Evolutionary conservation across 2,888 invertebrate genomes (phyloP).

Genomic region (Drosophila ustulata): DNA sequence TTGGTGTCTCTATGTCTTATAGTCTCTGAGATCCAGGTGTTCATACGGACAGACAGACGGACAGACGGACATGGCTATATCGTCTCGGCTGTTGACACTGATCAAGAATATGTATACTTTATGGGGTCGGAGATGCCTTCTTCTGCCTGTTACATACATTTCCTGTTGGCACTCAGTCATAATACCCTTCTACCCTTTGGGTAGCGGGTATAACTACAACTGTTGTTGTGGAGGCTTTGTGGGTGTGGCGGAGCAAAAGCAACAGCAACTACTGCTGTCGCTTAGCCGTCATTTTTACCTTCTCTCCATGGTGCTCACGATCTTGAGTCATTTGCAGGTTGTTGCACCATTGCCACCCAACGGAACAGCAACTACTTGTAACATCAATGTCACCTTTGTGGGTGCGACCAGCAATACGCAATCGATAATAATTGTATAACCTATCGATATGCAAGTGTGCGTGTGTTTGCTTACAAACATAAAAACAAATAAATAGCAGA

Average conservation of each 20-base stretch:
- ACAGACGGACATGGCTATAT: too few relatives aligned
- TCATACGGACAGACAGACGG: too few relatives aligned
- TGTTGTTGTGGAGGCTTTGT: conserved; percentile 43
- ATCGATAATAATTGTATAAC: conserved; percentile 38
- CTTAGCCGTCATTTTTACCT: conserved; percentile 74
- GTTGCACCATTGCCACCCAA: conserved; percentile 74
- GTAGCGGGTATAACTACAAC: conserved; percentile 7
- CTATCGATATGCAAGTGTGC: conserved; percentile 1
- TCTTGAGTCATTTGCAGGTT: conserved; percentile 84
- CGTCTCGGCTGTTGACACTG: too few relatives aligned
- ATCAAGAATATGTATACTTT: too few relatives aligned
- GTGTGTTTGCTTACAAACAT: conserved; percentile 8
- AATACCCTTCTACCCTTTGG: too few relatives aligned
- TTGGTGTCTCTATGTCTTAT: too few relatives aligned
- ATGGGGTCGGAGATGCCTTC: too few relatives aligned
- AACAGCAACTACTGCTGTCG: conserved; percentile 24
- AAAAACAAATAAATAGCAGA: conserved; percentile 32
- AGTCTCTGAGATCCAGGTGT: too few relatives aligned
- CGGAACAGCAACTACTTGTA: conserved; percentile 29
- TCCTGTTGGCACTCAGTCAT: too few relatives aligned
- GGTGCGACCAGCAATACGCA: conserved; percentile 35
- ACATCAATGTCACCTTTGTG: conserved; percentile 48
- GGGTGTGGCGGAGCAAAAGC: conserved; percentile 57
- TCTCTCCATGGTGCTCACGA: conserved; percentile 72
- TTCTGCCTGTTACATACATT: too few relatives aligned